Evolutionary conservation across 1,140 invertebrate genomes (phyloP).

Genomic region (Cotesia glomerata): DNA sequence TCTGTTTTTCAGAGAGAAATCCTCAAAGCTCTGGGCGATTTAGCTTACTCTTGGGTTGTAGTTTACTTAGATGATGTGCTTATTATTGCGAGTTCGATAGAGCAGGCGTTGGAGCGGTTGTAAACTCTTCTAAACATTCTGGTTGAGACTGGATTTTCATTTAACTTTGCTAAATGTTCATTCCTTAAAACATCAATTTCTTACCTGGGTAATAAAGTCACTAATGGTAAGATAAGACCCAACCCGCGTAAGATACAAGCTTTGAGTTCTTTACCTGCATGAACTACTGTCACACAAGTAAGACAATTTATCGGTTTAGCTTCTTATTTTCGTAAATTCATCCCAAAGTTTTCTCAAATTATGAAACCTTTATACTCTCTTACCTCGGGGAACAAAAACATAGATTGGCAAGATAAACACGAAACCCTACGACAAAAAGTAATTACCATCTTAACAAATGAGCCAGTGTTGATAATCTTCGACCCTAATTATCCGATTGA

Average conservation of each 20-base stretch:
- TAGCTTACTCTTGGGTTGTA: constrained; percentile 26
- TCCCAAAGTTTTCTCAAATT: neutral
- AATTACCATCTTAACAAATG: constrained; percentile 29
- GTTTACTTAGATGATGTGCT: constrained; percentile 32
- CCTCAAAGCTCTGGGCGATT: constrained; percentile 6
- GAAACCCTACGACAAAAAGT: constrained; percentile 4
- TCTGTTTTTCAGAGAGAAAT: constrained; percentile 47
- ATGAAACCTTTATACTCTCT: constrained; percentile 29
- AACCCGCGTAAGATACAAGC: constrained; percentile 35
- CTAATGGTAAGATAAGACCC: constrained; percentile 29
- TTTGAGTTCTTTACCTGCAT: constrained; percentile 28
- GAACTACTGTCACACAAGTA: constrained; percentile 29
- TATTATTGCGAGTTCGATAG: constrained; percentile 23
- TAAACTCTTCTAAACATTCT: constrained; percentile 32
- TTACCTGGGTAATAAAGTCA: constrained; percentile 37
- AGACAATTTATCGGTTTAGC: constrained; percentile 26
- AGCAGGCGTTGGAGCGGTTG: constrained; percentile 31
- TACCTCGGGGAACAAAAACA: constrained; percentile 4
- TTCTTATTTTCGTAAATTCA: constrained; percentile 20
- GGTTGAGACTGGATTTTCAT: constrained; percentile 18
- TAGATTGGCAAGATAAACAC: constrained; percentile 6
- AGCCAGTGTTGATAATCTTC: constrained; percentile 50
- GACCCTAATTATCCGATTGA: constrained; percentile 43
- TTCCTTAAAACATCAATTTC: constrained; percentile 3
- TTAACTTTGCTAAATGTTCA: constrained; percentile 21